Evolutionary conservation across 2,888 invertebrate genomes (phyloP).

Genomic region (Gerris lacustris): DNA sequence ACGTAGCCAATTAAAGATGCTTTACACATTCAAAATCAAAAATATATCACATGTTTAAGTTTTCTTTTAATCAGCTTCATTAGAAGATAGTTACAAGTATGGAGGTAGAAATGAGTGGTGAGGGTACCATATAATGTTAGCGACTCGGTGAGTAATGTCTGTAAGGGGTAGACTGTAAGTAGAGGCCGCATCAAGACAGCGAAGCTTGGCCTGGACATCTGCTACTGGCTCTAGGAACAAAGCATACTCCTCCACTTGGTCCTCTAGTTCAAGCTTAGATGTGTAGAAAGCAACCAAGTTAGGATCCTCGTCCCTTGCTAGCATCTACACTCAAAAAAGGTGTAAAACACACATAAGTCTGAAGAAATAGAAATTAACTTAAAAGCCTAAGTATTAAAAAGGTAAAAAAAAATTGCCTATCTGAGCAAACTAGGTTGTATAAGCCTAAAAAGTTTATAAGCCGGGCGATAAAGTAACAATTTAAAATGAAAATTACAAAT

Average conservation of each 20-base stretch:
- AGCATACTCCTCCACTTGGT: constrained; percentile 53
- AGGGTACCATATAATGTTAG: constrained; percentile 35
- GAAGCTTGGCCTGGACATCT: constrained; percentile 48
- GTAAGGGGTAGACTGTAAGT: constrained; percentile 69
- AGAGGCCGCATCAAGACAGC: constrained; percentile 57
- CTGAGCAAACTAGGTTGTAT: no score
- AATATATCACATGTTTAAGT: not conserved
- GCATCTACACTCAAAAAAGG: constrained; percentile 39
- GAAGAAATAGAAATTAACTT: constrained; percentile 21
- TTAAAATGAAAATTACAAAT: no score
- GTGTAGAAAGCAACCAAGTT: constrained; percentile 75
- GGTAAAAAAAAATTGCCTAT: not conserved
- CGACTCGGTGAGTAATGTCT: constrained; percentile 69
- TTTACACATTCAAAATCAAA: not conserved
- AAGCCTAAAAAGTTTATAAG: no score
- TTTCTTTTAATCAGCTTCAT: not conserved
- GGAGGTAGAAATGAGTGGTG: no score
- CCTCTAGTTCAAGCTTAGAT: constrained; percentile 56
- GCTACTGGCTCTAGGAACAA: constrained; percentile 53
- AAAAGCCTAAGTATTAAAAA: not conserved
- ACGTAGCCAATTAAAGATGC: not conserved
- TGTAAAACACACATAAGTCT: not conserved
- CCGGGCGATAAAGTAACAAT: no score
- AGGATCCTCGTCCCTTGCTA: constrained; percentile 62
- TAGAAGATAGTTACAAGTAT: no score